Base-by-base conservation (phyloP, 1,140 invertebrate species). In the Hestina assimilis region DNA sequence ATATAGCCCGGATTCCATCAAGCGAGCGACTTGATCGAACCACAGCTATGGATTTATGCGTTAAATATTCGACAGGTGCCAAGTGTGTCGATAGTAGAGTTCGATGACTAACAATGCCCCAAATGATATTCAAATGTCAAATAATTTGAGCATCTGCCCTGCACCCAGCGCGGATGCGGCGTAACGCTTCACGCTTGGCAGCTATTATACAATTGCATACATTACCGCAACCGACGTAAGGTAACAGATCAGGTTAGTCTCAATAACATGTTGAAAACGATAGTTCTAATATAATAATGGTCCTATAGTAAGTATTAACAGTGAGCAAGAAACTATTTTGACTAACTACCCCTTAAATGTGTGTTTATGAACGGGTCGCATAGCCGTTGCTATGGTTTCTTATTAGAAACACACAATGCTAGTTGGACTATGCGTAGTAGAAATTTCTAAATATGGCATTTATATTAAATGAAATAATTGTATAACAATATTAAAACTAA, bases 121-220 rank as follows among this genome's bases (percentile, higher is more conserved):
- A 77, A 86, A 85, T 86, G 84, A 86, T 86, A 80, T 83, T 74
- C 79, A 88, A 88, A 88, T 88, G 85, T 88, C 83, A 88, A 86
- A 88, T 88, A 79, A 80, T 85, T 88, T 78, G 75, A 83, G 75
- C 81, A 75, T 71, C 72, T 77, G 67, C 75, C 69, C 70, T 69
- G 74, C 63, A 61, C 70, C 66, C 66, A 69, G 38, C 48, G 38
- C 61, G 63, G 58, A 60, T 48, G 48, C 57, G 41, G 35, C 43
- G 57, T 56, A 55, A 56, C 56, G 43, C 51, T 55, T 69, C 66
- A 61, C 61, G 61, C 61, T 64, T 40, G 58, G 57, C 54, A 62
- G 58, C 50, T 59, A 55, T 23, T 55, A 54, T 33, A 59, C 57
- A 59, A 63, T 53, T 35, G 55, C 31, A 35, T 24, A 24, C 45